A percentile compares a stretch with the other conserved stretches of the same genome.
phyloP scores from a whole-genome alignment of 1,140 invertebrate species.

The Diorhabda carinulata region DNA sequence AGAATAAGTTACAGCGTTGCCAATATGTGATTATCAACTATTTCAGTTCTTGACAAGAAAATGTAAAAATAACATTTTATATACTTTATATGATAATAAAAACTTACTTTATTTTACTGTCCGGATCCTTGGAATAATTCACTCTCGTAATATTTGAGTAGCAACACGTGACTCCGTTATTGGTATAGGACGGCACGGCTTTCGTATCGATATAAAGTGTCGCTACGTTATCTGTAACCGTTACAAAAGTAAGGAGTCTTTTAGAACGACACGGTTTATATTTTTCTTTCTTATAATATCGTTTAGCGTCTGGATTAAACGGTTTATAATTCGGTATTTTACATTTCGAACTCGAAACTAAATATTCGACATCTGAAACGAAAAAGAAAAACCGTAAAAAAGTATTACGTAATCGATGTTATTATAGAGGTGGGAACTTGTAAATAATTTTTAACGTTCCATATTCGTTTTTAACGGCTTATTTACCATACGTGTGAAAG shows the following conservation, averaged over 20 bases:
- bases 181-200: conserved; percentile 28
- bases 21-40: too few relatives aligned
- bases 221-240: conserved; percentile 26
- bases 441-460: too few relatives aligned
- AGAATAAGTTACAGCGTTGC: too few relatives aligned
- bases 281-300: conserved; percentile 55
- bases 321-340: conserved; percentile 66
- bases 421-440: too few relatives aligned
- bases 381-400: too few relatives aligned
- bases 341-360: conserved; percentile 66
- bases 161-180: conserved; percentile 27
- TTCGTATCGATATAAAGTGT: conserved; percentile 32
- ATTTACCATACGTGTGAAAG: too few relatives aligned
- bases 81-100: background rate
- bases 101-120: conserved; percentile 27
- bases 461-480: too few relatives aligned
- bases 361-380: conserved; percentile 46
- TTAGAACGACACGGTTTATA: conserved; percentile 55
- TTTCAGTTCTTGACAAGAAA: too few relatives aligned
- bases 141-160: conserved; percentile 24
- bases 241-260: conserved; percentile 33
- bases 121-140: conserved; percentile 16
- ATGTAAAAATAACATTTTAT: too few relatives aligned
- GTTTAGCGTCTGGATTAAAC: conserved; percentile 59
- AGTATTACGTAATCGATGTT: too few relatives aligned